Evolutionary conservation across 2,113 vertebrate species (phyloP).

Genomic region (Anser brachyrhynchus): DNA sequence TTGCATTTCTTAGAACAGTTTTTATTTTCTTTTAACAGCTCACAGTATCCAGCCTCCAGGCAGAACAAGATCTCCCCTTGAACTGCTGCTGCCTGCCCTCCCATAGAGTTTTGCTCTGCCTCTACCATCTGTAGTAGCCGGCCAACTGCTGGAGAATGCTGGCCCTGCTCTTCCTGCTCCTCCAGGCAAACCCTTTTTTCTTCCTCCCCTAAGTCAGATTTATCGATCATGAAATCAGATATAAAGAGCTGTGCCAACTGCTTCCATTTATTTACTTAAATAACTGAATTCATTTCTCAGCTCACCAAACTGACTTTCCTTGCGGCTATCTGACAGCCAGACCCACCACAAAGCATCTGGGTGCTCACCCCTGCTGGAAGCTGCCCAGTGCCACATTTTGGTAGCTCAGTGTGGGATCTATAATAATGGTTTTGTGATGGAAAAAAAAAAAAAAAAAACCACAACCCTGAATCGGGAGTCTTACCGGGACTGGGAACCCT

Average conservation of each 20-base stretch:
- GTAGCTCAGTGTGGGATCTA: fast-evolving
- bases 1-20: background rate
- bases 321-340: background rate
- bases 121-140: background rate
- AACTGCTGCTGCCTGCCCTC: background rate
- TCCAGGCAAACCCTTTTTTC: background rate
- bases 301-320: background rate
- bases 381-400: background rate
- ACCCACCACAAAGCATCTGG: background rate
- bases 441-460: background rate
- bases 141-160: background rate
- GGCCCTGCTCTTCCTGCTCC: background rate
- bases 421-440: background rate
- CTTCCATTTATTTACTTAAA: background rate
- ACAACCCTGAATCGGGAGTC: background rate
- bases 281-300: background rate
- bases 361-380: background rate
- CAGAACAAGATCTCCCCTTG: background rate
- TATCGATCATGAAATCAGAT: background rate
- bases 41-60: background rate
- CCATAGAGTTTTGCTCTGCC: background rate
- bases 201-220: background rate
- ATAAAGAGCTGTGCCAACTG: background rate
- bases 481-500: background rate
- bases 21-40: background rate